Evolutionary conservation across 2,797 vertebrate genomes (phyloP).

Genomic region (Salmo trutta): DNA sequence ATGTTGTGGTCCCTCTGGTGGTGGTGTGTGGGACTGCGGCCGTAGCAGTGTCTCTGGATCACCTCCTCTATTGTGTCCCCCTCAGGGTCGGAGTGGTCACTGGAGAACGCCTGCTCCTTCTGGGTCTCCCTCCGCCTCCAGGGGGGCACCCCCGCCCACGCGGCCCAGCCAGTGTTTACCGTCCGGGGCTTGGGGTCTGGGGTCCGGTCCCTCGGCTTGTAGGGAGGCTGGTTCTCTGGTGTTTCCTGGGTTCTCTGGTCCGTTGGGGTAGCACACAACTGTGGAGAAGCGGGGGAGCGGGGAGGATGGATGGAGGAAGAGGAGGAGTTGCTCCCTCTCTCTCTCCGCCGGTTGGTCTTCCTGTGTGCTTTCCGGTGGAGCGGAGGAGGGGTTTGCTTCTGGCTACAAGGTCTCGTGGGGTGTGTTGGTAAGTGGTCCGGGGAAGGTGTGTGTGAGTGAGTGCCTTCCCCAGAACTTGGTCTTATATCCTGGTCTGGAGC

Average conservation of each 20-base stretch:
- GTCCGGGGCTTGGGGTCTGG: constrained; percentile 59
- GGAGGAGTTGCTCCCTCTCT: constrained; percentile 42
- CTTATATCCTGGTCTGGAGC: constrained; percentile 9
- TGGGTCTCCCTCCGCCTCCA: constrained; percentile 44
- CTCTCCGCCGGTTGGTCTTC: constrained; percentile 73
- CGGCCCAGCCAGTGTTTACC: constrained; percentile 34
- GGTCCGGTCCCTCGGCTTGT: constrained; percentile 41
- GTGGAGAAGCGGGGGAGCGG: constrained; percentile 29
- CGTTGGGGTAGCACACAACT: background rate
- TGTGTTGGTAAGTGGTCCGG: background rate
- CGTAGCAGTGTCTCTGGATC: constrained; percentile 78
- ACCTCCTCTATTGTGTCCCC: constrained; percentile 81
- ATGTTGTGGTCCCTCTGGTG: constrained; percentile 57
- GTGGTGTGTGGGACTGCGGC: constrained; percentile 41
- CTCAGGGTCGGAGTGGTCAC: constrained; percentile 58
- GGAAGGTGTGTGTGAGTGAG: background rate
- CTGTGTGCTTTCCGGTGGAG: constrained; percentile 74
- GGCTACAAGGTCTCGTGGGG: constrained; percentile 6
- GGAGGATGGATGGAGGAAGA: constrained; percentile 21
- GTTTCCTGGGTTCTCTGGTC: background rate
- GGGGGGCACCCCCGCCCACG: constrained; percentile 46
- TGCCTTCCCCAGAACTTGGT: background rate
- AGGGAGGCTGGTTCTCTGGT: constrained; percentile 31
- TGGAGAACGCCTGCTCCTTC: constrained; percentile 50
- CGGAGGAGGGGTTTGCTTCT: constrained; percentile 19